Percentiles rank a stretch among this genome's conserved stretches.
Evolutionary conservation across 2,797 vertebrate genomes (phyloP).

Genomic region (Enteromius argenteus): DNA sequence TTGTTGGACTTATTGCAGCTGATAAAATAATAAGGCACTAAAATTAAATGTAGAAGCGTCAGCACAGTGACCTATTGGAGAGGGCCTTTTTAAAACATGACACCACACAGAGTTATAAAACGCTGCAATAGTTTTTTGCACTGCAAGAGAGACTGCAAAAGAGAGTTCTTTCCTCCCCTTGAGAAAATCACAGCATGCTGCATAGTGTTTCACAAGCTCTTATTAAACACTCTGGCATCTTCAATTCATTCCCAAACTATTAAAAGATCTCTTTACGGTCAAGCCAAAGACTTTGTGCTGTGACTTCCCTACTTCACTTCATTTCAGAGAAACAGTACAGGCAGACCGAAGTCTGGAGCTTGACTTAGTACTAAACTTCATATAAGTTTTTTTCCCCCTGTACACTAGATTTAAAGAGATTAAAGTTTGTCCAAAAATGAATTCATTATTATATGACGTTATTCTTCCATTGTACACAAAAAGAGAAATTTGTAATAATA

Average conservation of each 20-base stretch:
- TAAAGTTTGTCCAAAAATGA: constrained; percentile 16
- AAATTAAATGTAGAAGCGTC: constrained; percentile 27
- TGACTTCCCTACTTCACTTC: constrained; percentile 37
- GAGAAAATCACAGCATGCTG: constrained; percentile 28
- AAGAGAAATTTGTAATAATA: constrained; percentile 10
- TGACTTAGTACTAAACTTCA: constrained; percentile 18
- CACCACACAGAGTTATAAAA: constrained; percentile 36
- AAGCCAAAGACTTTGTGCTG: constrained; percentile 42
- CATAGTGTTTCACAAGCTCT: constrained; percentile 53
- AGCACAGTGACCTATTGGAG: neutral
- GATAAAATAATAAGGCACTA: constrained; percentile 36
- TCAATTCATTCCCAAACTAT: constrained; percentile 54
- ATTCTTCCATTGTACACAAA: neutral
- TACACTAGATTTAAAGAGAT: neutral
- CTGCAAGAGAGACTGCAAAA: constrained; percentile 8
- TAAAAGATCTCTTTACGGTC: constrained; percentile 49
- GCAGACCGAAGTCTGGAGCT: constrained; percentile 1
- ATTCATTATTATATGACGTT: constrained; percentile 3
- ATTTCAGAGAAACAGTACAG: constrained; percentile 27
- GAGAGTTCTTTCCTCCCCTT: constrained; percentile 7
- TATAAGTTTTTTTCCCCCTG: neutral
- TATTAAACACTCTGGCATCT: constrained; percentile 58
- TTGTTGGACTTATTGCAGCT: constrained; percentile 25
- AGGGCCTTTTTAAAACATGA: constrained; percentile 20
- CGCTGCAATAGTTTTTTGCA: constrained; percentile 16